Evolutionary conservation across 2,888 invertebrate genomes (phyloP).

Genomic region (Pristionchus fissidentatus): DNA sequence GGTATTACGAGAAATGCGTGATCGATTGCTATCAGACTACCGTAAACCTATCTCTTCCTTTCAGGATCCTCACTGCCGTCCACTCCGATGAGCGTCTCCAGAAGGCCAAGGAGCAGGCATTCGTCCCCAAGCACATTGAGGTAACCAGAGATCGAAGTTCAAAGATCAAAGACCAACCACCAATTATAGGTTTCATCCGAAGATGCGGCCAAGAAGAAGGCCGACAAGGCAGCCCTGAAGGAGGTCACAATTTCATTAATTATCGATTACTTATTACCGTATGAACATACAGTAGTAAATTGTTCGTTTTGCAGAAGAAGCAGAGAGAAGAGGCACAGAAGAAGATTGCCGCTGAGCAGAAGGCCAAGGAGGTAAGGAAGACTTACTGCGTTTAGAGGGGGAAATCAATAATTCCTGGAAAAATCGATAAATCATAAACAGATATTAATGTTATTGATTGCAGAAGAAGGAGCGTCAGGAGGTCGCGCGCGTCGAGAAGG

Average conservation of each 20-base stretch:
- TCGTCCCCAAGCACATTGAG: slow-evolving; percentile 23
- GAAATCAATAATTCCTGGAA: neutral
- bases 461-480: slow-evolving; percentile 47
- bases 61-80: slow-evolving; percentile 34
- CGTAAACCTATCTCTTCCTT: neutral
- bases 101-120: slow-evolving; percentile 23
- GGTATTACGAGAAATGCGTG: too few relatives aligned
- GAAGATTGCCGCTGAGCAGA: slow-evolving; percentile 42
- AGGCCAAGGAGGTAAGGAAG: slow-evolving; percentile 38
- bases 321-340: slow-evolving; percentile 46
- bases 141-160: neutral
- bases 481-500: slow-evolving; percentile 50
- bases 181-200: slow-evolving; percentile 14
- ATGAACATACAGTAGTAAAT: neutral
- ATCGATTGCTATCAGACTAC: too few relatives aligned
- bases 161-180: slow-evolving; percentile 25
- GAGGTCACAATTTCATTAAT: neutral
- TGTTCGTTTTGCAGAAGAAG: slow-evolving; percentile 25
- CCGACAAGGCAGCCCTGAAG: slow-evolving; percentile 47
- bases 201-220: slow-evolving; percentile 51
- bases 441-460: neutral
- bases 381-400: neutral
- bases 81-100: slow-evolving; percentile 20
- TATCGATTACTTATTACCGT: neutral
- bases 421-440: neutral